Evolutionary conservation across 2,797 vertebrate genomes (phyloP).

Genomic region (Lacerta bilineata): DNA sequence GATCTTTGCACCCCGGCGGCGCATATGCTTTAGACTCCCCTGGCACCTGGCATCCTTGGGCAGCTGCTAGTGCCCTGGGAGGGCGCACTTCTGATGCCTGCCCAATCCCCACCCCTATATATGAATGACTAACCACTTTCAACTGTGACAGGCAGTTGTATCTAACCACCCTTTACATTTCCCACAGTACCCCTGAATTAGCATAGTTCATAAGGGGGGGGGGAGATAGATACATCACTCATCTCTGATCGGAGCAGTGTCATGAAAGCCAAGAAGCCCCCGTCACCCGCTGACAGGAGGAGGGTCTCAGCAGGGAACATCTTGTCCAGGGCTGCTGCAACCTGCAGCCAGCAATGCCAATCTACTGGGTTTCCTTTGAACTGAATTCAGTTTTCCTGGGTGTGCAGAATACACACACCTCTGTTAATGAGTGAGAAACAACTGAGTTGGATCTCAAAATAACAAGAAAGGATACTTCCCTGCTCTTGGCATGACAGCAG

Average conservation of each 20-base stretch:
- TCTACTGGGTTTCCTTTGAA: background rate
- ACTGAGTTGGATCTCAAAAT: background rate
- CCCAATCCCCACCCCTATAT: too few species aligned
- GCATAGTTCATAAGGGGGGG: background rate
- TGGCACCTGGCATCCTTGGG: background rate
- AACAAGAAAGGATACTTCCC: background rate
- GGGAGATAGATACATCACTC: background rate
- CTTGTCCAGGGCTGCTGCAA: background rate
- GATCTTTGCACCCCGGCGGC: too few species aligned
- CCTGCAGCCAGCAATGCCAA: background rate
- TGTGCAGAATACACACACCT: too few species aligned
- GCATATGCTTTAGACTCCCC: too few species aligned
- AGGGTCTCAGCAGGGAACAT: background rate
- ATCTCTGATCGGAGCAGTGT: too few species aligned
- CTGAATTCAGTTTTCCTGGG: background rate
- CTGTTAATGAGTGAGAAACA: background rate
- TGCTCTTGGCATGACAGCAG: background rate
- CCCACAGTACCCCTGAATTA: background rate
- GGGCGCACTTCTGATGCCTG: too few species aligned
- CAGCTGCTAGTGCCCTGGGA: background rate
- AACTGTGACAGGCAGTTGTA: background rate
- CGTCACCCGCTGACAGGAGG: background rate
- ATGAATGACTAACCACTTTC: background rate
- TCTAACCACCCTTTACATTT: background rate
- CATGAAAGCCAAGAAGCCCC: background rate